phyloP scores from a whole-genome alignment of 1,140 invertebrate genomes.

The Penaeus chinensis region DNA sequence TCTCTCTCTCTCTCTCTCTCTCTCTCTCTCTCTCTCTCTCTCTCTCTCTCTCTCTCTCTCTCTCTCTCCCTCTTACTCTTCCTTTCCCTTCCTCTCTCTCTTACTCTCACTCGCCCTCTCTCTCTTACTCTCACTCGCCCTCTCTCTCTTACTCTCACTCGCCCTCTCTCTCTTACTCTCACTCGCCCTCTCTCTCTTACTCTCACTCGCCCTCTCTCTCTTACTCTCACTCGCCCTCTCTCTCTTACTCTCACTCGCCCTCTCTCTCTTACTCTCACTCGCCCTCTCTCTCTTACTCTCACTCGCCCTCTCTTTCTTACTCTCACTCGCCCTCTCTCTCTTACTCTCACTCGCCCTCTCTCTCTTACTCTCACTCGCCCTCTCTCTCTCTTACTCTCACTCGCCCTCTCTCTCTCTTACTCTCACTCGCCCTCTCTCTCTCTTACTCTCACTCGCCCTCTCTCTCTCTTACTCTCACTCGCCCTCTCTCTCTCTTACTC shows the following conservation, averaged over 20 bases:
- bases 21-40: no score
- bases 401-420: background rate
- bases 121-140: background rate
- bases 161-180: background rate
- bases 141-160: background rate
- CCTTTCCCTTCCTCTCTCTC: constrained; percentile 1
- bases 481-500: background rate
- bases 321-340: no score
- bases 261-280: background rate
- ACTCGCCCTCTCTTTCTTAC: background rate
- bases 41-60: no score
- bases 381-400: background rate
- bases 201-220: background rate
- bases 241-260: background rate
- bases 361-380: background rate
- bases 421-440: background rate
- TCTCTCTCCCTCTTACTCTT: background rate
- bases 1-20: no score
- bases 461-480: background rate
- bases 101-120: background rate
- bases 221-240: background rate
- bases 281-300: background rate
- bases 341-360: background rate
- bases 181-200: background rate
- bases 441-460: background rate